Percentiles rank a stretch among this genome's conserved stretches.
These are phyloP conservation scores for Sebastolobus alascanus DNA, from an alignment of 2,797 vertebrate genomes.

Conservation along the genomic window DNA sequence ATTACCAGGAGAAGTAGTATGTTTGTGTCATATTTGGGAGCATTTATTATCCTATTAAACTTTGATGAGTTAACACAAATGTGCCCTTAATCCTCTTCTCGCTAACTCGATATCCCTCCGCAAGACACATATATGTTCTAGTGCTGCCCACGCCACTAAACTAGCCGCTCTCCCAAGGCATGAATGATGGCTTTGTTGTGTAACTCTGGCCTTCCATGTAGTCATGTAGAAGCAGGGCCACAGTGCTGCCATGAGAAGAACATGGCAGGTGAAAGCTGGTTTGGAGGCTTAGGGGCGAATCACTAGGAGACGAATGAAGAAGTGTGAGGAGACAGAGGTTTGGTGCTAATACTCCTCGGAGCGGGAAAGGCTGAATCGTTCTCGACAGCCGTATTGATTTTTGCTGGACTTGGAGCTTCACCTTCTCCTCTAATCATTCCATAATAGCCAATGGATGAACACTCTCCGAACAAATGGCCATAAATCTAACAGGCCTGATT, in stretches of 20 bases:
- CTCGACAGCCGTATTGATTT: conserved; percentile 99
- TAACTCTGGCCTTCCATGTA: conserved; percentile 48
- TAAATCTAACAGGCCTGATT: conserved; percentile 96
- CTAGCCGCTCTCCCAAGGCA: conserved; percentile 36
- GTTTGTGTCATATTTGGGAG: conserved; percentile 6
- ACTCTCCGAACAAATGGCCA: conserved; percentile 97
- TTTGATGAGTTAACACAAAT: conserved; percentile 33
- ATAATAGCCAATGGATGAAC: conserved; percentile 99
- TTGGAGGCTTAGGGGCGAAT: conserved; percentile 79
- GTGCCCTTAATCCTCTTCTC: conserved; percentile 22
- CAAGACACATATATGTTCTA: conserved; percentile 30
- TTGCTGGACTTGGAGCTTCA: conserved; percentile 99
- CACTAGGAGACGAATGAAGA: conserved; percentile 85
- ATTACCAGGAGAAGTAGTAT: neutral
- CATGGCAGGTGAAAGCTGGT: conserved; percentile 76
- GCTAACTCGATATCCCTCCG: conserved; percentile 27
- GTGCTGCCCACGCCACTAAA: conserved; percentile 33
- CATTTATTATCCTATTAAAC: conserved; percentile 22
- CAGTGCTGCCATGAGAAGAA: conserved; percentile 66
- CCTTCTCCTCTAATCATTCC: conserved; percentile 99
- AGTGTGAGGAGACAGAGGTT: conserved; percentile 89
- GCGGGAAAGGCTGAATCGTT: conserved; percentile 94
- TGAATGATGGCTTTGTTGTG: conserved; percentile 62
- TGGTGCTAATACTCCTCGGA: conserved; percentile 89
- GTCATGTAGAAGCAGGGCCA: conserved; percentile 46